Conservation (phyloP, 2,797 vertebrate genomes). For the Neopelma chrysocephalum region DNA sequence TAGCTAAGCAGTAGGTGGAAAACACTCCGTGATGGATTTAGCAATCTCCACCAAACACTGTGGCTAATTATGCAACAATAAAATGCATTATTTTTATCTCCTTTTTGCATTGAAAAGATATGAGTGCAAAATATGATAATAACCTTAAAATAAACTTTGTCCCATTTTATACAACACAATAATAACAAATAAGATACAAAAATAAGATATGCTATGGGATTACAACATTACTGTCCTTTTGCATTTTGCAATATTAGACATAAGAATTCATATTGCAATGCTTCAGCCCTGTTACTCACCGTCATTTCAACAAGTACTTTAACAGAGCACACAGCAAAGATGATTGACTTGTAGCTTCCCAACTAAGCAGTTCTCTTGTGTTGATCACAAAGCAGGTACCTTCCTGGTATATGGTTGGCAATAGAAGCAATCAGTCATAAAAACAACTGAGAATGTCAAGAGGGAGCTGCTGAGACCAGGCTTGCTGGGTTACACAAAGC, state of each 20-base stretch:
- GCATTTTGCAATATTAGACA: neutral
- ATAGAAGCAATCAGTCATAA: neutral
- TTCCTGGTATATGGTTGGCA: neutral
- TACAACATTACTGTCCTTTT: neutral
- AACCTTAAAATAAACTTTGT: neutral
- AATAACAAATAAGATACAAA: neutral
- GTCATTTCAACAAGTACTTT: neutral
- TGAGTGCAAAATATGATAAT: neutral
- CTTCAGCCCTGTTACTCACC: neutral
- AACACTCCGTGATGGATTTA: neutral
- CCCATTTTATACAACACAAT: neutral
- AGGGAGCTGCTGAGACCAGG: neutral
- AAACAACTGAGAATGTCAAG: neutral
- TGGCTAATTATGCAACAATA: neutral
- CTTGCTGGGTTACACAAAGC: neutral
- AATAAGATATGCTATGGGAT: neutral
- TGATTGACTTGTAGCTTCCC: neutral
- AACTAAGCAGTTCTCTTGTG: neutral
- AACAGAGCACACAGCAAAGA: neutral
- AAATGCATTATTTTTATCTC: neutral
- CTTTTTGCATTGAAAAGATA: neutral
- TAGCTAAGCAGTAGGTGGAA: neutral
- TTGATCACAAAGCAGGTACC: neutral
- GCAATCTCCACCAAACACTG: neutral
- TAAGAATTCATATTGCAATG: neutral